Evolutionary conservation across 92 coral and sea anemone species (phyloP).

Genomic region (Plumapathes pennacea): DNA sequence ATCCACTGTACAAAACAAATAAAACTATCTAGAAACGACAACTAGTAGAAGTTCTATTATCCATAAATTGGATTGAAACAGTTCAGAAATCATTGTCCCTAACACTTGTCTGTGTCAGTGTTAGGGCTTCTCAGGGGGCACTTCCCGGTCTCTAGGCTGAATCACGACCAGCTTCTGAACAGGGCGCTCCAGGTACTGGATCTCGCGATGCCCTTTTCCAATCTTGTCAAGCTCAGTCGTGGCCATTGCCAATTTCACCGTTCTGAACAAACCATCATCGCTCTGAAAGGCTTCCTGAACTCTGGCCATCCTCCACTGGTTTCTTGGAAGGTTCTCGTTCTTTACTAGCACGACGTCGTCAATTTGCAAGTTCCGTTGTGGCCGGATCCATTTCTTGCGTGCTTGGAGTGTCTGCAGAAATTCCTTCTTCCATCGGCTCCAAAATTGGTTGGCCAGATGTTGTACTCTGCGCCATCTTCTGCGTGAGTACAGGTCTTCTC

Average conservation of each 20-base stretch:
- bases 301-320: constrained; percentile 5
- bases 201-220: constrained; percentile 7
- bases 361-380: not conserved
- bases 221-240: not conserved
- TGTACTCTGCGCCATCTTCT: not conserved
- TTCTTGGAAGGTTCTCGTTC: constrained; percentile 7
- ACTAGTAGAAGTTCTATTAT: not conserved
- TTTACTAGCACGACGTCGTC: constrained; percentile 5
- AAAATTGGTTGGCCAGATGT: not conserved
- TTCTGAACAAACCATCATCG: constrained; percentile 8
- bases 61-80: not conserved
- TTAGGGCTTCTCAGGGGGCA: constrained; percentile 26
- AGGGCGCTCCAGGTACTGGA: constrained; percentile 4
- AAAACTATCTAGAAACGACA: not conserved
- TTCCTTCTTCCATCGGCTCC: not conserved
- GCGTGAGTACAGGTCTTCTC: constrained; percentile 18
- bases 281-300: constrained; percentile 3
- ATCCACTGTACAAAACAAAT: not conserved
- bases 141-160: constrained; percentile 11
- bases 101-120: too few species aligned
- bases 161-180: constrained; percentile 16
- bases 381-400: not conserved
- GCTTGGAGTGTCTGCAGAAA: not conserved
- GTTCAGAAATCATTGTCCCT: too few species aligned
- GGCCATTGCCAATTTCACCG: constrained; percentile 1